These are phyloP conservation scores for Drosophila auraria DNA, from an alignment of 1,140 invertebrate species.

Conservation along the genomic window DNA sequence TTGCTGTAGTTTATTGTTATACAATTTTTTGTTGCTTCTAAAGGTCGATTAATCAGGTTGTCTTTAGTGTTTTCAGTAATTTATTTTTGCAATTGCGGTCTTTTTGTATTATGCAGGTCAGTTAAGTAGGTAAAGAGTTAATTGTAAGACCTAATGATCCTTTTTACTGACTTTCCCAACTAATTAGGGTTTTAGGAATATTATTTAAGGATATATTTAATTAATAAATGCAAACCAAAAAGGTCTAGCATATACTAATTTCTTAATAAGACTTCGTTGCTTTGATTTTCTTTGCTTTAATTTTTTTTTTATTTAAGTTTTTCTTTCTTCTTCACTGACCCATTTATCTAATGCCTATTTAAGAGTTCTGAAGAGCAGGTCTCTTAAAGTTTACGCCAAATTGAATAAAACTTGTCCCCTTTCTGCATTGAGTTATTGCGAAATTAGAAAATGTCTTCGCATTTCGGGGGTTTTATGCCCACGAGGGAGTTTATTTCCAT, in stretches of 20 bases:
- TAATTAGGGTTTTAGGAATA: too few species aligned
- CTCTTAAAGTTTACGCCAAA: not conserved
- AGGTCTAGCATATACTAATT: too few species aligned
- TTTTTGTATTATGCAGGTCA: not conserved
- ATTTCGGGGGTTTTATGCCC: constrained; percentile 7
- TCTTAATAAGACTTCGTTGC: too few species aligned
- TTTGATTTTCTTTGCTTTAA: not conserved
- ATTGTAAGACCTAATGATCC: not conserved
- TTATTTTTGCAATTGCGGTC: not conserved
- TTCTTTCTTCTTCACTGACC: not conserved
- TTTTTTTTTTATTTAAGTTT: not conserved
- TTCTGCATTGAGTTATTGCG: constrained; percentile 11
- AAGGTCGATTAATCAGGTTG: not conserved
- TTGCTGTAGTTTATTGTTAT: not conserved
- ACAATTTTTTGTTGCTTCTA: too few species aligned
- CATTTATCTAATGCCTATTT: not conserved
- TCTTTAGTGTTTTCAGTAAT: not conserved
- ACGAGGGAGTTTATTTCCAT: constrained; percentile 11
- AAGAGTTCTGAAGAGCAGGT: not conserved
- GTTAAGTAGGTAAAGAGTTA: not conserved
- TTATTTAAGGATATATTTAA: too few species aligned
- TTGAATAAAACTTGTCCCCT: not conserved
- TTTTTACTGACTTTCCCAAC: too few species aligned
- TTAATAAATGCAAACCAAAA: too few species aligned
- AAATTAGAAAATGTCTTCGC: constrained; percentile 18